Conservation (phyloP, 2,888 invertebrate genomes). For the Megalurothrips usitatus region DNA sequence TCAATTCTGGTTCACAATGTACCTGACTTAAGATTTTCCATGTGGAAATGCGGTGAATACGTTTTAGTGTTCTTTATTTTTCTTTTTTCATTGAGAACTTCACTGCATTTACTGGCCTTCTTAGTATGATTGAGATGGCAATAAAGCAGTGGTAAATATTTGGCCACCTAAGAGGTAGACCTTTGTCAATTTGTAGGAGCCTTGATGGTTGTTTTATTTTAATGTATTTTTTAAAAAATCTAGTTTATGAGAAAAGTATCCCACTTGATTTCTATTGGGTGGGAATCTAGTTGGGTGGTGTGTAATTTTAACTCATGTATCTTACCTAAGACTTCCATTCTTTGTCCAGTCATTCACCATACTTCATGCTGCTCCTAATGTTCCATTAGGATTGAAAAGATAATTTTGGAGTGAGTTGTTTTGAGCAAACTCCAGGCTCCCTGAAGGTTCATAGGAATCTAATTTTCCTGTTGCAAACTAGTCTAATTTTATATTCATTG, state of each 20-base stretch:
- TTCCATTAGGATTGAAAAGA: neutral
- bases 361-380: neutral
- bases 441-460: no score
- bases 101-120: neutral
- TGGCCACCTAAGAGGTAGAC: constrained; percentile 14
- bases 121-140: neutral
- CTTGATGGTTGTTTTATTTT: neutral
- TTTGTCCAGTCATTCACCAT: neutral
- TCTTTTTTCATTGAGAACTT: neutral
- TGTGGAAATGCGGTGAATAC: neutral
- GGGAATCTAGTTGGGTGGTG: neutral
- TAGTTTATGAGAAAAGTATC: neutral
- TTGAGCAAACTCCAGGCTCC: neutral
- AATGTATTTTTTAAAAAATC: neutral
- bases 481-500: neutral
- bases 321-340: neutral
- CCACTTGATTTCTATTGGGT: neutral
- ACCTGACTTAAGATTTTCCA: constrained; percentile 2
- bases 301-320: neutral
- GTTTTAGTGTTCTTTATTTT: constrained; percentile 14
- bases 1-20: constrained; percentile 15
- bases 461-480: neutral
- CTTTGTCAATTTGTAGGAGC: neutral
- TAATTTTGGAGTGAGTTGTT: neutral
- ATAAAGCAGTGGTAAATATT: neutral